These are phyloP conservation scores for Xyliphius kryptos DNA, from an alignment of 2,113 vertebrate genomes.

Conservation along the genomic window DNA sequence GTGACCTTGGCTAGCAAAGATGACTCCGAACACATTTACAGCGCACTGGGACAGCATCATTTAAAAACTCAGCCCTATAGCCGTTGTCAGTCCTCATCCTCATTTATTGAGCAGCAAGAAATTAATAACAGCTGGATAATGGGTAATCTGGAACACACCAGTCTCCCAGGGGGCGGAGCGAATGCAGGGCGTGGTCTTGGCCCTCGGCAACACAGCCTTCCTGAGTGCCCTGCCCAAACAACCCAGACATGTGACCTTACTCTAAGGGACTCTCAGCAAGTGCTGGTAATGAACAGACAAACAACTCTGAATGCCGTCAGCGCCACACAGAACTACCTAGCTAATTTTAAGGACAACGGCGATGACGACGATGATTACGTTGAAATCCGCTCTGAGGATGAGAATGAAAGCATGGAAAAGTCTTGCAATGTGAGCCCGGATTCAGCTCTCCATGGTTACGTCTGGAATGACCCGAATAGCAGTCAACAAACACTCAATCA, in stretches of 20 bases:
- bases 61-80: slow-evolving; percentile 59
- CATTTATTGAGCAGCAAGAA: slow-evolving; percentile 63
- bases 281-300: too few relatives aligned
- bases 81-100: slow-evolving; percentile 73
- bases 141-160: slow-evolving; percentile 39
- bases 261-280: too few relatives aligned
- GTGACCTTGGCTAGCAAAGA: slow-evolving; percentile 75
- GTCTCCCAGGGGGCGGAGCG: slow-evolving; percentile 36
- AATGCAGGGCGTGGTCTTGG: slow-evolving; percentile 37
- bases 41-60: slow-evolving; percentile 66
- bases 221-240: too few relatives aligned
- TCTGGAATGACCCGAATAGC: slow-evolving; percentile 81
- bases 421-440: slow-evolving; percentile 1
- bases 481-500: slow-evolving; percentile 56
- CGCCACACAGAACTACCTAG: slow-evolving; percentile 88
- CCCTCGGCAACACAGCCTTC: slow-evolving; percentile 60
- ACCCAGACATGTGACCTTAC: too few relatives aligned
- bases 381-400: slow-evolving; percentile 94
- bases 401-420: slow-evolving; percentile 48
- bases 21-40: slow-evolving; percentile 73
- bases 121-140: slow-evolving; percentile 52
- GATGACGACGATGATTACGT: slow-evolving; percentile 89
- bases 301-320: slow-evolving; percentile 71
- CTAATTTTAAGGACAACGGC: slow-evolving; percentile 88
- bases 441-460: slow-evolving; percentile 73